These are phyloP conservation scores for Anthopleura xanthogrammica DNA, from an alignment of 92 coral and sea anemone genomes.

Conservation along the genomic window DNA sequence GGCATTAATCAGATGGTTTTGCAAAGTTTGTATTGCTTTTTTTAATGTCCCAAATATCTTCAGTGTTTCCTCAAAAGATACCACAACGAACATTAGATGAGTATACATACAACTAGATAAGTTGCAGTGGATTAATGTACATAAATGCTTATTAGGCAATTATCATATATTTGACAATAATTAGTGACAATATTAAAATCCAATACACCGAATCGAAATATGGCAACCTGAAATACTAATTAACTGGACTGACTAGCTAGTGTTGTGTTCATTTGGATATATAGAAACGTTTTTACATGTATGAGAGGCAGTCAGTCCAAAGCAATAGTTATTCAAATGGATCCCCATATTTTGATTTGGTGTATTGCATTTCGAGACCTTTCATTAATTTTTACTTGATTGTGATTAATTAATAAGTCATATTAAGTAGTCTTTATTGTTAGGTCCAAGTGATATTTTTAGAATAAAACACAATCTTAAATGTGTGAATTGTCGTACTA, in stretches of 20 bases:
- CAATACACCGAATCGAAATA: not conserved
- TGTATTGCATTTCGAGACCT: not conserved
- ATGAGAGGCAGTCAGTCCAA: no score
- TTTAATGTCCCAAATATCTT: not conserved
- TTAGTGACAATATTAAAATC: not conserved
- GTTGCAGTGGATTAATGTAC: not conserved
- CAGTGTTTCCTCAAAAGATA: not conserved
- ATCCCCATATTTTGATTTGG: no score
- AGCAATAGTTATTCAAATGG: no score
- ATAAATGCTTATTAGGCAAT: not conserved
- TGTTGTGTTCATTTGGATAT: no score
- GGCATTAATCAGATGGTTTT: not conserved
- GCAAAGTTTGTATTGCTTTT: not conserved
- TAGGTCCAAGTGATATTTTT: slow-evolving; percentile 6
- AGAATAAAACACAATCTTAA: not conserved
- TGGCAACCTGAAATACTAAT: no score
- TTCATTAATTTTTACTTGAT: slow-evolving; percentile 11
- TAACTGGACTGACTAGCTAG: no score
- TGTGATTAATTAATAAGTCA: not conserved
- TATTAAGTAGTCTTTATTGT: not conserved
- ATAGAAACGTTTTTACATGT: no score
- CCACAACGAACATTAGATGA: not conserved
- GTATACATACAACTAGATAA: not conserved
- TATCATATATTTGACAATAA: not conserved
- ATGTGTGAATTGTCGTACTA: not conserved